phyloP scores from a whole-genome alignment of 2,113 vertebrate species.

The Limanda limanda region DNA sequence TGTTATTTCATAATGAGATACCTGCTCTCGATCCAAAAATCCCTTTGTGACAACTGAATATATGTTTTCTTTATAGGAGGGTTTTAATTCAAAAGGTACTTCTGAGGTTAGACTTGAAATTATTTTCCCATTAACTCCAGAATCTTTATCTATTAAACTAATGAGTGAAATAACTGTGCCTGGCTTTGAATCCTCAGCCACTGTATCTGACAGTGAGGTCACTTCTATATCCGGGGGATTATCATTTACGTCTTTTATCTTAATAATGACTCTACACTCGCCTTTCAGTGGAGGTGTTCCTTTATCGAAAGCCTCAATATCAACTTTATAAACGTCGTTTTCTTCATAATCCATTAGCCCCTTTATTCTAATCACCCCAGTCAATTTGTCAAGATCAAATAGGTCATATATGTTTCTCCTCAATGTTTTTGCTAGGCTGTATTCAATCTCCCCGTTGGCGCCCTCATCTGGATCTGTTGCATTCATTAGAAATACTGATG shows the following conservation, averaged over 20 bases:
- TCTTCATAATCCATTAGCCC: slow-evolving; percentile 47
- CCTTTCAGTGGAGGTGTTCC: slow-evolving; percentile 23
- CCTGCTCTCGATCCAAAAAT: slow-evolving; percentile 66
- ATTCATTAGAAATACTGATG: slow-evolving; percentile 24
- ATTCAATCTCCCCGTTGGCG: slow-evolving; percentile 43
- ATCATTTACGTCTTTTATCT: slow-evolving; percentile 46
- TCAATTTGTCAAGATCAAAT: slow-evolving; percentile 58
- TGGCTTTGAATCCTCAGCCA: slow-evolving; percentile 73
- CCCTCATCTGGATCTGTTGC: slow-evolving; percentile 38
- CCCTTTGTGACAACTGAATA: slow-evolving; percentile 75
- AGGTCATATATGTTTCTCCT: slow-evolving; percentile 7
- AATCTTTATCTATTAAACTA: slow-evolving; percentile 62
- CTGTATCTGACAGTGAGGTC: slow-evolving; percentile 55
- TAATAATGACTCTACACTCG: slow-evolving; percentile 39
- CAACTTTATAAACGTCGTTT: slow-evolving; percentile 53
- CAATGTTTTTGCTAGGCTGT: slow-evolving; percentile 43
- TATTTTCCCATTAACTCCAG: slow-evolving; percentile 70
- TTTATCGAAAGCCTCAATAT: not conserved
- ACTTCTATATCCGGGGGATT: slow-evolving; percentile 55
- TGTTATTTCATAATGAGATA: slow-evolving; percentile 77
- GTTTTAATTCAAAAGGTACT: slow-evolving; percentile 74
- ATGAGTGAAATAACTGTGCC: slow-evolving; percentile 69
- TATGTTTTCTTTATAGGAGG: slow-evolving; percentile 72
- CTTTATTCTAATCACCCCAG: slow-evolving; percentile 46
- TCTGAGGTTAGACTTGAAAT: slow-evolving; percentile 12